A percentile compares a stretch with the other conserved stretches of the same genome.
Evolutionary conservation across 64 coral and sea anemone species (phyloP).

Genomic region (Actinia tenebrosa): DNA sequence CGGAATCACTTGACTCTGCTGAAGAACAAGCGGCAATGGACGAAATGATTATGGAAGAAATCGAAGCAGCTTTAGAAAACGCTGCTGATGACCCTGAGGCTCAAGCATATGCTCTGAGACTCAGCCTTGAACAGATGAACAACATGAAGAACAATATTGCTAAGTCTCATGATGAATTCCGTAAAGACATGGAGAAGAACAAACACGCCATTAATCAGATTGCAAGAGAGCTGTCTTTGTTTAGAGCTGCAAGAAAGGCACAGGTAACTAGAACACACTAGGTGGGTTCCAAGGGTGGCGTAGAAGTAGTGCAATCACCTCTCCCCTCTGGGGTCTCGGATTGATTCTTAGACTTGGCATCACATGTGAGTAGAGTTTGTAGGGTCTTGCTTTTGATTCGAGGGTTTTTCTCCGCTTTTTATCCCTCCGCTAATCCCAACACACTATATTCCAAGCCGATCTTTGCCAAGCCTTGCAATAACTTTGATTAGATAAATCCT

Average conservation of each 20-base stretch:
- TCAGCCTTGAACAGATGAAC: constrained; percentile 78
- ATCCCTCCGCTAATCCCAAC: too few relatives aligned
- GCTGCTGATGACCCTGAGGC: constrained; percentile 66
- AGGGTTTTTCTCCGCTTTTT: too few relatives aligned
- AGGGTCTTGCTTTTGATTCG: too few relatives aligned
- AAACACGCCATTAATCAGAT: constrained; percentile 73
- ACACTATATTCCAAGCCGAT: too few relatives aligned
- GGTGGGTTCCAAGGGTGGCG: too few relatives aligned
- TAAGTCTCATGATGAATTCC: constrained; percentile 68
- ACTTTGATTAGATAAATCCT: too few relatives aligned
- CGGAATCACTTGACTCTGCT: constrained; percentile 67
- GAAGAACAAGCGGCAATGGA: constrained; percentile 84
- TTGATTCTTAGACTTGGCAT: too few relatives aligned
- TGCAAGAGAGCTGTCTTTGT: constrained; percentile 63
- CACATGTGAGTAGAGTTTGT: too few relatives aligned
- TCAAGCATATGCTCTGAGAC: constrained; percentile 77
- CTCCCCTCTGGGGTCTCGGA: too few relatives aligned
- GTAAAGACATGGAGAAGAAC: constrained; percentile 87
- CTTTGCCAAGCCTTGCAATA: too few relatives aligned
- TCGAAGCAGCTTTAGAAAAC: constrained; percentile 84
- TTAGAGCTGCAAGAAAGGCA: constrained; percentile 76
- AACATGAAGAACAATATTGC: constrained; percentile 75
- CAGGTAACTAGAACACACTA: constrained; percentile 34
- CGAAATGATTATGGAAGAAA: constrained; percentile 87
- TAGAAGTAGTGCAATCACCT: too few relatives aligned